Base-by-base conservation (phyloP, 2,888 invertebrate species). In the Cheilosia vulpina region DNA sequence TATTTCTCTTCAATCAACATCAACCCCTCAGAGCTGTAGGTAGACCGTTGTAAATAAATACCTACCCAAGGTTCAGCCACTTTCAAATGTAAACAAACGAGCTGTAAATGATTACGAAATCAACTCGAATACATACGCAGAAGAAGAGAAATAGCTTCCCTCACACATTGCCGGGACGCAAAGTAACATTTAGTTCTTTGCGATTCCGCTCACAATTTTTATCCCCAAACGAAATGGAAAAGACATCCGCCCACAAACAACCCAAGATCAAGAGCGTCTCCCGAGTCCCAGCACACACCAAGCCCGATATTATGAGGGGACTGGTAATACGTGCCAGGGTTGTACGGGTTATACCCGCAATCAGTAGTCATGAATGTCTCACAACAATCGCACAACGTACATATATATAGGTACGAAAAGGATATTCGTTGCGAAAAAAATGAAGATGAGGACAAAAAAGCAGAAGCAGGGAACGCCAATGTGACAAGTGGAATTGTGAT, bases 161-260 rank as follows among this genome's bases (percentile, higher is more conserved):
- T 1, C 41, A n/a, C 38, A 34, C 50, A 52, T n/a, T 38, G n/a
- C 24, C n/a, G 9, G 41, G 57, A 63, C 38, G 34, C 63, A 65
- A 41, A 34, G 21, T 55, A 15, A 45, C 45, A 62, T 50, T 50
- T 69, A 45, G 65, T 63, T 38, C 57, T 83, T 73, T 53, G 21
- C 38, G 45, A 83, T 78, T 83, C 83, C n/a, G 41, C 68, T 69
- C 83, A 78, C 57, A 78, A 55, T 73, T 78, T 62, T 57, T 11
- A 24, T 27, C 43, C 47, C 19, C 17, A 31, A 58, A 21, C n/a
- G 45, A 52, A 73, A 66, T 34, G 53, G n/a, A 41, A n/a, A 27
- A 9, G 52, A 60, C 52, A 68, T 41, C 43, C 45, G 24, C 24
- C 34, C 31, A 6, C 38, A 45, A 50, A 41, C 13, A 65, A 15